Base-by-base conservation (phyloP, 2,797 vertebrate species). In the Phylloscopus collybita region DNA sequence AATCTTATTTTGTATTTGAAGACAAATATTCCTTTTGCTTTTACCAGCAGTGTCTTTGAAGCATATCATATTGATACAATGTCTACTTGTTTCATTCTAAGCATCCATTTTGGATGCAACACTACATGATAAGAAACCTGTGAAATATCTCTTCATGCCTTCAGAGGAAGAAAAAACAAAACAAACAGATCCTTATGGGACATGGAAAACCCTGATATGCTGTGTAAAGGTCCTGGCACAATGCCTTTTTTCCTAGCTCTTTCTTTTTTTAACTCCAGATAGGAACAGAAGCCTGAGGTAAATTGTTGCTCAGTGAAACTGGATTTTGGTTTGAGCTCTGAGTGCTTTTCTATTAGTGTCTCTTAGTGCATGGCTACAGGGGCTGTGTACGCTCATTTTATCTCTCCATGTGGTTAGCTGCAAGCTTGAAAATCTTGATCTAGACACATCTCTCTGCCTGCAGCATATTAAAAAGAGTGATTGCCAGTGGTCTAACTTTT, bases 311-410 rank as follows among this genome's bases (percentile, higher is more conserved):
- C 72, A 36, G 22, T 40, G 26, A 44, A 73, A 40, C 6, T 40
- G 59, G 62, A 57, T 57, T 67, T 94, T 92, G 16, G 66, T 96
- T 91, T 82, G 76, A 80, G 25, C 23, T 87, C 70, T 62, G 27
- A 71, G 56, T 85, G 18, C 65, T 95, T 78, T 88, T 72, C 83
- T 95, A 54, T 86, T 62, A 66, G 61, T 72, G 60, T 82, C 65
- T 80, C 13, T 57, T 51, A 56, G 14, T 40, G 44, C 15, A 36
- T 53, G 36, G 50, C 38, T 73, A 45, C 9, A 13, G 49, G 40
- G 72, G 25, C 13, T 76, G 26, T 60, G 9, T 22, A 27, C 0
- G 0, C 20, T 84, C 12, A 44, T 80, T 93, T 95, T 75, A 76
- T 22, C 57, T 78, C 38, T 86, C 49, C 2, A 2, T 73, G 36